Base-by-base conservation (phyloP, 2,113 vertebrate genomes). In the Scytalopus superciliaris region DNA sequence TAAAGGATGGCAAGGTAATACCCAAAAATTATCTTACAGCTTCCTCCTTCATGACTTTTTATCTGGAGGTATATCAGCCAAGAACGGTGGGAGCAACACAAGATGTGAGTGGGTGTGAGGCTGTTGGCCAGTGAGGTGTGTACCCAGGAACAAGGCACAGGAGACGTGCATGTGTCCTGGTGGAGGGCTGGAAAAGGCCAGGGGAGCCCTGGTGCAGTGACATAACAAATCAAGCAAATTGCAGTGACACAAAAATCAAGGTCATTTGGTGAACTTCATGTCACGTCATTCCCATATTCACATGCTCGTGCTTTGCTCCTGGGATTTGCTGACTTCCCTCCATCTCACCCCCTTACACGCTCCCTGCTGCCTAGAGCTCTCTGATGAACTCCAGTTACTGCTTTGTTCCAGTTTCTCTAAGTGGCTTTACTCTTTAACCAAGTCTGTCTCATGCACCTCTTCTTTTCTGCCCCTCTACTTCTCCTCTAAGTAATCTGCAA, bases 161-260 rank as follows among this genome's bases (percentile, higher is more conserved):
- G 22, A 64, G 12, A 72, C 12, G 24, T 12, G 27, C 7, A 42
- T 2, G 0, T 22, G 14, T 12, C 31, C 57, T 0, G 0, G 2
- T 3, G 40, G 31, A 64, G 45, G 44, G 57, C n/a, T 83, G 28
- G n/a, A 49, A 79, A 76, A 35, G 12, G 47, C 23, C 39, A 39
- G 42, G 9, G 49, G 77, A 56, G 37, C 17, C 37, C 62, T 49
- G 14, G 11, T 40, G 24, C 6, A 19, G 10, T 52, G 42, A 47
- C 40, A 27, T 19, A 77, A 73, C 40, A 87, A 66, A 89, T 9
- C 50, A 67, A 76, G 31, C 8, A 72, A 87, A 85, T 4, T 24
- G 40, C 55, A 88, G 22, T 14, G 27, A 69, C 17, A 80, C 31
- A 77, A 90, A 86, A 59, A 42, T 4, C 15, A 55, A 22, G 28